Base-by-base conservation (phyloP, 2,797 vertebrate species). In the Hippopotamyrus pictus region DNA sequence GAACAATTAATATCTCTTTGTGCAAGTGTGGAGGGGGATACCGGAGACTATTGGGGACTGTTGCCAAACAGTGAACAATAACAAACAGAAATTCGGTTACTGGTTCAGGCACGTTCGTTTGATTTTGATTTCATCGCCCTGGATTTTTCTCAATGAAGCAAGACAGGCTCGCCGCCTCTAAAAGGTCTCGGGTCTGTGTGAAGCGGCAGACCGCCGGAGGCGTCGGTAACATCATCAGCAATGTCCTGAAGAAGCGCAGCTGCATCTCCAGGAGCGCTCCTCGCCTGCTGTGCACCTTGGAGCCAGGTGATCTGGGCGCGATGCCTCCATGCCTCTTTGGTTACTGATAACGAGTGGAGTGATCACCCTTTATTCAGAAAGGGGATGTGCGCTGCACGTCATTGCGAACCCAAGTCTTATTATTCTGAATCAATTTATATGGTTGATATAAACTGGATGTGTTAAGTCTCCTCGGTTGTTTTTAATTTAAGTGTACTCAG, bases 191-290 rank as follows among this genome's bases (percentile, higher is more conserved):
- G 90, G 89, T 94, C 92, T 96, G 97, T 93, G 92, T 92, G 83
- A 97, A 94, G 93, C 95, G 96, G 90, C 96, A 96, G 88, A 95
- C 93, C n/a, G 92, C 96, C 85, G 95, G 95, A 92, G 97, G 98
- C 54, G 98, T 99, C 92, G 97, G 97, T 48, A 97, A 95, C 93
- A 96, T 99, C 93, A 98, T 99, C 93, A 99, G 98, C 95, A 98
- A 96, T 91, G 98, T 99, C 89, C 96, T 99, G 91, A 98, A 96
- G 96, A 99, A 99, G 84, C 96, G 98, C 89, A 98, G 96, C 95
- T 97, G 97, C 92, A 99, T 99, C 88, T 97, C 98, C 84, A 94
- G 98, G 90, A 98, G 97, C 48, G 98, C 98, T 3, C 98, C 98
- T 14, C 96, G 97, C 90, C 96, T 99, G 92, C 97, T 99, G 79